phyloP scores from a whole-genome alignment of 2,797 vertebrate species.

The Pempheris klunzingeri region DNA sequence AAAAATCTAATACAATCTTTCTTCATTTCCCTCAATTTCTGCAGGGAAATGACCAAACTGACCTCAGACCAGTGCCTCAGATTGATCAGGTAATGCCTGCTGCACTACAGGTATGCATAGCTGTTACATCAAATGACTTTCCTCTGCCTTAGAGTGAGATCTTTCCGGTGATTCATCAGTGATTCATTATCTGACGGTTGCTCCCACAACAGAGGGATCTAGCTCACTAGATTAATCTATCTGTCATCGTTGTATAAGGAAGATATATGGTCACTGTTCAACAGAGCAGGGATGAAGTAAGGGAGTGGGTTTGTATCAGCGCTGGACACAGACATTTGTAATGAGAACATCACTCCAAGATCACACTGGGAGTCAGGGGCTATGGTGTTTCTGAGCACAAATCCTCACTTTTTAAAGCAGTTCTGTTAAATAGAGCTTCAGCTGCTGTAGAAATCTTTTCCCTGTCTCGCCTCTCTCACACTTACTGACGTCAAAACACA shows the following conservation, averaged over 20 bases:
- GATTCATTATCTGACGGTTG: slow-evolving; percentile 83
- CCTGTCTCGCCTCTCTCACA: slow-evolving; percentile 31
- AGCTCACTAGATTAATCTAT: slow-evolving; percentile 84
- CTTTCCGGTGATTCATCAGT: slow-evolving; percentile 80
- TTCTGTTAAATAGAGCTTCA: slow-evolving; percentile 15
- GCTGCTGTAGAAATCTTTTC: slow-evolving; percentile 33
- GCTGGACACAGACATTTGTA: slow-evolving; percentile 58
- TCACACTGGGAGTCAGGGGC: slow-evolving; percentile 31
- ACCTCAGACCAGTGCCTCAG: slow-evolving; percentile 45
- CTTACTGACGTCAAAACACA: slow-evolving; percentile 54
- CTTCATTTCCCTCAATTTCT: slow-evolving; percentile 19
- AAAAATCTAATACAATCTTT: background rate
- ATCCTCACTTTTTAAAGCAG: slow-evolving; percentile 6
- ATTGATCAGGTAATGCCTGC: slow-evolving; percentile 40
- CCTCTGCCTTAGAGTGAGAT: slow-evolving; percentile 66
- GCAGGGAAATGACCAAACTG: slow-evolving; percentile 42
- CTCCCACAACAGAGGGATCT: slow-evolving; percentile 74
- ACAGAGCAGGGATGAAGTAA: slow-evolving; percentile 62
- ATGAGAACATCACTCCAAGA: slow-evolving; percentile 67
- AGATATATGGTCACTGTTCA: slow-evolving; percentile 82
- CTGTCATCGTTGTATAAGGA: slow-evolving; percentile 81
- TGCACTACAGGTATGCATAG: slow-evolving; percentile 34
- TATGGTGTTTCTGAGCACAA: slow-evolving; percentile 24
- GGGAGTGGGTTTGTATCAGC: slow-evolving; percentile 49
- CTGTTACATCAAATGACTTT: slow-evolving; percentile 64